Evolutionary conservation across 2,888 invertebrate species (phyloP), one percentile per base, ranked within the genome.

Genomic region (Drosophila maculinotata): DNA sequence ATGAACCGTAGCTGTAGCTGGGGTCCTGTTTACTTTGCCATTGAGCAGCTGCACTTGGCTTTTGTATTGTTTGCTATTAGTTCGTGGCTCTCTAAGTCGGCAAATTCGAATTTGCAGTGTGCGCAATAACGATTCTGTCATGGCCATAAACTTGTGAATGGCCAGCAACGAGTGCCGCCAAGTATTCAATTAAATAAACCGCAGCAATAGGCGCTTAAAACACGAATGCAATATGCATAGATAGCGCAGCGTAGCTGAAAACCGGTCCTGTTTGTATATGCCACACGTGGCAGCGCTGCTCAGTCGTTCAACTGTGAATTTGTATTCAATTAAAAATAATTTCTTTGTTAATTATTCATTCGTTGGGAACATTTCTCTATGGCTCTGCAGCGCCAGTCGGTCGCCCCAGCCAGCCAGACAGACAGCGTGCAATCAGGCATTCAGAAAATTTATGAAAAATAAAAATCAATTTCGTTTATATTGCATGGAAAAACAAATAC

Each of bases 241-340:
- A 23, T 30, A 14, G 14, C 12, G n/a, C n/a, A n/a, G n/a, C n/a
- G n/a, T n/a, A n/a, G n/a, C n/a, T n/a, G n/a, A n/a, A n/a, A n/a
- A n/a, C n/a, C 30, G 8, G 20, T 25, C 35, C 15, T 39, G 20
- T 59, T 38, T 53, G 33, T 36, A 30, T 33, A 23, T 39, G 41
- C 35, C 39, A 39, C 38, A 54, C 28, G 36, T 52, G 33, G n/a
- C 20, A 26, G 39, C 20, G 14, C n/a, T 59, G 7, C 38, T 30
- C 60, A 62, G 52, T 63, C 78, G 63, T 80, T 88, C 87, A 80
- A 70, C 83, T 88, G 83, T 86, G 58, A 88, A 88, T 88, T 83
- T 83, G 87, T 88, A 88, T 83, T 83, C 88, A 83, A 83, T 83
- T 83, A 88, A 83, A 86, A 86, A 80, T 88, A 80, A 83, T 88